Evolutionary conservation across 2,113 vertebrate species (phyloP), one percentile per base, ranked within the genome.

Genomic region (Tragelaphus strepsiceros): DNA sequence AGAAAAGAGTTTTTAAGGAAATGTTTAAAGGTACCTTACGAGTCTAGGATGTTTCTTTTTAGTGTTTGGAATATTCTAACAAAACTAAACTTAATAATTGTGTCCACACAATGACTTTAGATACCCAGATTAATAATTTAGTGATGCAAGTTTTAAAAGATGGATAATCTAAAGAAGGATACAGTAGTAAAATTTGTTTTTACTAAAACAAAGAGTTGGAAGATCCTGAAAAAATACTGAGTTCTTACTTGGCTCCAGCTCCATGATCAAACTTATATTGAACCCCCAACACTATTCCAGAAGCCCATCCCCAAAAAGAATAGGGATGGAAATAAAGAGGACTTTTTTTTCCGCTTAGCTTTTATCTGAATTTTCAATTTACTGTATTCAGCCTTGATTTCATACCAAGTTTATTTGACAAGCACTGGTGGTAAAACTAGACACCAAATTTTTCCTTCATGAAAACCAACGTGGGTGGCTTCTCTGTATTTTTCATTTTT

Each of bases 321-420:
- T 4, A 81, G 43, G 26, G 35, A 97, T 94, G 74, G 94, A 97
- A 96, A 92, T 61, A 84, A 91, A 94, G 53, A 93, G 32, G 61
- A 94, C 30, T 80, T 46, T 35, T 71, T 92, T 81, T 88, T 1
- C 86, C 51, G 93, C 77, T 87, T 80, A 95, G 22, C n/a, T 74
- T 97, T 97, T 96, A 96, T 96, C 91, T 94, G 59, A 94, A 85
- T 92, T 92, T 97, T 74, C 88, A 95, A 82, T 98, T 97, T 97
- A 96, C 59, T 88, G 21, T 91, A 90, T 61, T 94, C 88, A 95
- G 87, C 67, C 83, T 80, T 93, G 71, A 97, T 62, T 96, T 96
- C 71, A 84, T 64, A 85, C 90, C 61, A 90, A 93, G 81, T 95
- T 96, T 96, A 94, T 97, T 58, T 92, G 80, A 97, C 94, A 96